These are phyloP conservation scores for Tetrapedia diversipes DNA, from an alignment of 2,888 invertebrate genomes.

Conservation along the genomic window DNA sequence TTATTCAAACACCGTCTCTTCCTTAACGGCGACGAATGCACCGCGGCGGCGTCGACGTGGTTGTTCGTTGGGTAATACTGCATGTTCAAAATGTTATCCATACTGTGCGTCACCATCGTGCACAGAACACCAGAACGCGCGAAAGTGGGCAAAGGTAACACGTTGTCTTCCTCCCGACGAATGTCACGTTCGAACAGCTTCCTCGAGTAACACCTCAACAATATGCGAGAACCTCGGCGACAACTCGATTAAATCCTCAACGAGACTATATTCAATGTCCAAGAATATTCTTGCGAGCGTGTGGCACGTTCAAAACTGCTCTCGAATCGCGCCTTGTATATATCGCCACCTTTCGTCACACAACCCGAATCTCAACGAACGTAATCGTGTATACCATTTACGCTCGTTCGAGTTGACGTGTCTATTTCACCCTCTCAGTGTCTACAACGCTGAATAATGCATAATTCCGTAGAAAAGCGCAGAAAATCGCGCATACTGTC, in stretches of 20 bases:
- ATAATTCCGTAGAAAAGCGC: neutral
- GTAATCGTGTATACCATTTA: neutral
- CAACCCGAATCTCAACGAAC: neutral
- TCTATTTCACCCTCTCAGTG: neutral
- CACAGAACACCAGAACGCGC: neutral
- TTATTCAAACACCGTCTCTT: conserved; percentile 79
- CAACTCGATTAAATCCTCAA: neutral
- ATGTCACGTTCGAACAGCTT: neutral
- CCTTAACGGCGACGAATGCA: conserved; percentile 75
- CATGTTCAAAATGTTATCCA: conserved; percentile 81
- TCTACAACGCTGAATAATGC: neutral
- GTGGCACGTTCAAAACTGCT: conserved; percentile 1
- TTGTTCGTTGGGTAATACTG: conserved; percentile 77
- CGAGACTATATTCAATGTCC: conserved; percentile 8
- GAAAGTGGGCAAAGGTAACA: neutral
- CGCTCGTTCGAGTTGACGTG: neutral
- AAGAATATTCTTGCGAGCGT: conserved; percentile 6
- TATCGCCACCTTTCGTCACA: conserved; percentile 9
- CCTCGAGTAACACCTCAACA: too few species aligned
- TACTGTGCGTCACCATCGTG: conserved; percentile 81
- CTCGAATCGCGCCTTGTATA: neutral
- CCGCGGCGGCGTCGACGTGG: conserved; percentile 68
- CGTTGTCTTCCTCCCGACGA: neutral
- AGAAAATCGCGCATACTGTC: neutral
- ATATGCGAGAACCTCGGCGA: neutral